Conservation (phyloP, 1,140 invertebrate genomes). For the Drosophila busckii region DNA sequence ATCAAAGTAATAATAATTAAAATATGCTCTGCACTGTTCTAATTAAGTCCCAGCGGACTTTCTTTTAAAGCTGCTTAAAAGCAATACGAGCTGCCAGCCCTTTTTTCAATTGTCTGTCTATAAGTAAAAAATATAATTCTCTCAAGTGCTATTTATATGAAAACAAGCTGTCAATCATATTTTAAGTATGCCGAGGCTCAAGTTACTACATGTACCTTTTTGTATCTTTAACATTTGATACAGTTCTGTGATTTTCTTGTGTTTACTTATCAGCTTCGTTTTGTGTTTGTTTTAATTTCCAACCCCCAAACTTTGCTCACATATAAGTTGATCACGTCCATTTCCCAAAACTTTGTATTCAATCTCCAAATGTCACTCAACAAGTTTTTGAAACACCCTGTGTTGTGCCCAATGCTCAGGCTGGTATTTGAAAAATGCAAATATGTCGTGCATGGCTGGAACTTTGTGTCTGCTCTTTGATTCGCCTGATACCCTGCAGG, state of each 20-base stretch:
- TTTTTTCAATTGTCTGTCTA: too few species aligned
- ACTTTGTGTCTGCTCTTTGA: too few species aligned
- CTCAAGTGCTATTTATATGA: slow-evolving; percentile 1
- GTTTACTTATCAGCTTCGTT: neutral
- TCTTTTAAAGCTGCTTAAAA: neutral
- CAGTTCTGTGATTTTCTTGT: neutral
- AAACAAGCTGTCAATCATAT: slow-evolving; percentile 38
- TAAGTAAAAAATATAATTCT: too few species aligned
- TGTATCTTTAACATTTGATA: too few species aligned
- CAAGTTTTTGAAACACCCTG: slow-evolving; percentile 30
- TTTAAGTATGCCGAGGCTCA: slow-evolving; percentile 22
- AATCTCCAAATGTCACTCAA: slow-evolving; percentile 11
- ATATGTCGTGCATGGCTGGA: slow-evolving; percentile 69
- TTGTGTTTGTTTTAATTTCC: too few species aligned
- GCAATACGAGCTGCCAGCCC: neutral
- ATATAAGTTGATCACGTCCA: too few species aligned
- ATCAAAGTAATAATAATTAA: slow-evolving; percentile 19
- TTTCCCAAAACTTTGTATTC: neutral
- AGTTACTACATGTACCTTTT: too few species aligned
- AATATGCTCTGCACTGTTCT: slow-evolving; percentile 2
- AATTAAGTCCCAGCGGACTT: too few species aligned
- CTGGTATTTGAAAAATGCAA: slow-evolving; percentile 65
- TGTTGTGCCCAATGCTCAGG: slow-evolving; percentile 1
- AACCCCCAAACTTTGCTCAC: too few species aligned
- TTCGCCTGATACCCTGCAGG: too few species aligned